Evolutionary conservation across 2,888 invertebrate species (phyloP), one percentile per base, ranked within the genome.

Genomic region (Oscheius sp.): DNA sequence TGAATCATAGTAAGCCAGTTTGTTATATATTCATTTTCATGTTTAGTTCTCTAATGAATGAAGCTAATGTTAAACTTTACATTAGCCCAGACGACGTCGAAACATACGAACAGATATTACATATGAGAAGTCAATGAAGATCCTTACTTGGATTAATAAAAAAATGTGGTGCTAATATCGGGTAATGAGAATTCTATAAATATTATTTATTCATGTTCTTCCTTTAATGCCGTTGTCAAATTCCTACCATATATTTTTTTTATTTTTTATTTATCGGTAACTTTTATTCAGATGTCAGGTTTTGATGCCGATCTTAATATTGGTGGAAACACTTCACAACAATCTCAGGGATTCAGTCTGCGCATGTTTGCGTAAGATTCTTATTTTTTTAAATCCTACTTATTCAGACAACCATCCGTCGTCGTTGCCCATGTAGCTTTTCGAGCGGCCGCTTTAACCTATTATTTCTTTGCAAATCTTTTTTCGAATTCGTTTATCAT

Each of bases 401-500:
- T 68, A 13, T 55, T 27, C 21, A 55, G 55, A 55, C 21, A 55
- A 23, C 55, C 55, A 2, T 21, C 55, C 2, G 61, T 61, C n/a
- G 61, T 43, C 16, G 25, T 55, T 12, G 55, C 55, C 7, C 87
- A 87, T 69, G 45, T 98, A 79, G 91, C 93, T 77, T 99, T 99
- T 90, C 93, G 96, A 0, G 82, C 86, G 16, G 85, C 89, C 2
- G 94, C 98, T 35, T 80, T 99, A 25, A 89, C 95, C 41, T 92
- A 93, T 21, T 99, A 98, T 89, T 91, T 98, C 79, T 91, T 99
- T 55, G 96, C 96, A 87, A 93, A 93, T 7, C 93, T 92, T 92
- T 95, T 97, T 90, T 93, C 93, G 1, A 92, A 92, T 87, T 95
- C 95, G 81, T 99, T 97, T 89, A 96, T 99, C 78, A 93, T 94